phyloP scores from a whole-genome alignment of 2,888 invertebrate genomes.

The Prenolepis imparis region DNA sequence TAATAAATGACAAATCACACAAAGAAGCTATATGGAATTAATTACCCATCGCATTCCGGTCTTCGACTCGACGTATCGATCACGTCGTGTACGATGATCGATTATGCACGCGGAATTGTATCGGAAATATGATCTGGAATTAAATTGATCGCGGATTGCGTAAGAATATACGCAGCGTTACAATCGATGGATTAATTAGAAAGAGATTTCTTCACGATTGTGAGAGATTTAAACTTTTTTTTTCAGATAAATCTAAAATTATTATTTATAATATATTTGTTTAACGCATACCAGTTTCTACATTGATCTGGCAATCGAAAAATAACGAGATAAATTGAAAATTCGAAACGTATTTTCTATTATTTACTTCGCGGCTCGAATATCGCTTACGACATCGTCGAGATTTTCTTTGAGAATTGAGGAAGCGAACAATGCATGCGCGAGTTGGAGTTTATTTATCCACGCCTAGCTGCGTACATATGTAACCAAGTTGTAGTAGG shows the following conservation, averaged over 20 bases:
- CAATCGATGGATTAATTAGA: conserved; percentile 52
- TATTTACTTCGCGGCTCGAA: conserved; percentile 4
- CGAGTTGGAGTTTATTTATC: conserved; percentile 64
- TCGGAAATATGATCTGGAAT: conserved; percentile 78
- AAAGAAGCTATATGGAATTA: conserved; percentile 62
- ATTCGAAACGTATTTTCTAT: conserved; percentile 1
- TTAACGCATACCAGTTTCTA: not conserved
- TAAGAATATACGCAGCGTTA: conserved; percentile 61
- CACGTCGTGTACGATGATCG: conserved; percentile 80
- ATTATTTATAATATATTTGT: conserved; percentile 3
- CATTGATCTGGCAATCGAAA: not conserved
- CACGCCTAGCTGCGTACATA: conserved; percentile 58
- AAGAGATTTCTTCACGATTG: conserved; percentile 49
- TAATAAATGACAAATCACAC: conserved; percentile 61
- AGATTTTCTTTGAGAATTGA: conserved; percentile 47
- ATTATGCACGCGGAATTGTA: conserved; percentile 77
- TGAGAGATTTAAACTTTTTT: conserved; percentile 58
- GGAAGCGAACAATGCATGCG: conserved; percentile 23
- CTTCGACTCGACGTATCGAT: conserved; percentile 76
- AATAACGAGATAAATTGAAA: not conserved
- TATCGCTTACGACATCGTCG: conserved; percentile 50
- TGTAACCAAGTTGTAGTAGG: conserved; percentile 70
- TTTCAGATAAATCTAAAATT: conserved; percentile 11
- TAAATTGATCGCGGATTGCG: conserved; percentile 70
- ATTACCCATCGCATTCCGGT: conserved; percentile 64